Evolutionary conservation across 2,113 vertebrate genomes (phyloP).

Genomic region (Cavia porcellus): DNA sequence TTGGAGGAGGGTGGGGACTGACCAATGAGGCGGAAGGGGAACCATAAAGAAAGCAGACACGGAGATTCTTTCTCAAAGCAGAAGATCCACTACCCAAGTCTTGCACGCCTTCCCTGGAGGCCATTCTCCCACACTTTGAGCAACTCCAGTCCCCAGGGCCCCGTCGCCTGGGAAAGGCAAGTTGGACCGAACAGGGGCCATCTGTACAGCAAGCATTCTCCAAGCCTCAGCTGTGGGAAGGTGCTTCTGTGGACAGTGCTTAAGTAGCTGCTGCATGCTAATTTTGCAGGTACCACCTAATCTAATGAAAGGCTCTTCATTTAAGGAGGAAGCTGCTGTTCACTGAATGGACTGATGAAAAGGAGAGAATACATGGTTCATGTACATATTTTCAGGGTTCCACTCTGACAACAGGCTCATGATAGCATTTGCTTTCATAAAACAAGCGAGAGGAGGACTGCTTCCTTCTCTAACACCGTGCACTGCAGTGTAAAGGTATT

Average conservation of each 20-base stretch:
- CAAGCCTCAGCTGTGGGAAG: background rate
- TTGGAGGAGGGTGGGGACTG: background rate
- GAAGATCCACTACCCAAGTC: background rate
- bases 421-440: background rate
- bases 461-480: background rate
- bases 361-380: background rate
- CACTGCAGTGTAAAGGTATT: background rate
- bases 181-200: background rate
- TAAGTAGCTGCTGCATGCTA: background rate
- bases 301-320: background rate
- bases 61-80: background rate
- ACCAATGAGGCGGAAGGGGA: background rate
- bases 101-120: background rate
- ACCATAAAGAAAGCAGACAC: background rate
- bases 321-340: background rate
- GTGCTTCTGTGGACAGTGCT: background rate
- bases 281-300: constrained; percentile 2
- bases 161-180: background rate
- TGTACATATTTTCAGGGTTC: background rate
- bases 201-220: background rate
- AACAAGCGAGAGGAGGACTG: background rate
- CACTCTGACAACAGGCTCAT: background rate
- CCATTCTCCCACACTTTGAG: background rate
- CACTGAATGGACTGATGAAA: background rate
- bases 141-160: background rate